Base-by-base conservation (phyloP, 1,140 invertebrate genomes). In the Bicyclus anynana region DNA sequence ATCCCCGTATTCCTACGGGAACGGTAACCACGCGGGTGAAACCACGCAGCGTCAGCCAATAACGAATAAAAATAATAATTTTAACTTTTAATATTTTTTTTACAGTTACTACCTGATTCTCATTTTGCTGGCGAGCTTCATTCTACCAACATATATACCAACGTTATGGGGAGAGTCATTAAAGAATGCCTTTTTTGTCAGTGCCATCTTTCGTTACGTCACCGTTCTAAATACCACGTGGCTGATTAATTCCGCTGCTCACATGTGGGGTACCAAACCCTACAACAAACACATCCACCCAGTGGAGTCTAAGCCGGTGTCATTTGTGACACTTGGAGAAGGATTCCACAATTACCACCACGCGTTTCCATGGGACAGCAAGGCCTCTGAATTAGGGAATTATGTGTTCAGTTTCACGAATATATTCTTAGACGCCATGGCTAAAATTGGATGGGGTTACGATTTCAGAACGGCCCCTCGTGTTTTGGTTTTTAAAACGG, bases 341-440 rank as follows among this genome's bases (percentile, higher is more conserved):
- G 93, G 92, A 2, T 93, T 93, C 84, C 94, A 94, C 75, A 95
- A 95, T 75, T 95, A 94, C 79, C 94, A 95, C 67, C 94, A 95
- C 77, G 91, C 91, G 0, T 95, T 95, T 84, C 94, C 94, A 0
- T 92, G 92, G 84, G 94, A 95, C 75, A 93, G 93, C 77, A 91
- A 91, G 61, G 90, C 92, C 0, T 91, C 92, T 18, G 94, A 95
- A 71, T 72, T 92, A 1, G 91, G 93, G 12, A 58, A 84, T 18
- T 92, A 92, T 80, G 74, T 70, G 0, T 76, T 90, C 10, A 94
- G 94, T 69, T 72, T 91, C 10, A 91, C 92, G 0, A 92, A 72
- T 78, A 56, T 91, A 2, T 93, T 94, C 65, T 93, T 94, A 35
- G 92, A 94, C 67, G 68, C 84, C 5, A 92, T 93, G 89, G 89